Evolutionary conservation across 2,888 invertebrate genomes (phyloP), one percentile per base, ranked within the genome.

Genomic region (Diachrysia chrysitis): DNA sequence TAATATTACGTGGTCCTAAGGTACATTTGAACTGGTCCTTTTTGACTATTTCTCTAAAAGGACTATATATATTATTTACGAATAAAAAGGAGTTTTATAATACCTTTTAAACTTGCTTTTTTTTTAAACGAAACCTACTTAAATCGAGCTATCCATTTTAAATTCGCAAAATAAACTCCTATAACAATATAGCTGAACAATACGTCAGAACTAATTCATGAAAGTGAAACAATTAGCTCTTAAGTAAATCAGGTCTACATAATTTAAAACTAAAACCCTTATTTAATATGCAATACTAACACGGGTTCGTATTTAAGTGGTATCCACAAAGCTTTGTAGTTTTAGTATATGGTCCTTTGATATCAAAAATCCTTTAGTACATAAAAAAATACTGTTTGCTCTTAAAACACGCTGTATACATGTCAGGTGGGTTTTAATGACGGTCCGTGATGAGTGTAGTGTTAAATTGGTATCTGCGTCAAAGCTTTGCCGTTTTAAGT

Each of bases 401-500:
- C 25, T 25, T 25, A 25, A 51, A 51, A 19, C 48, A 19, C 48
- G 48, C 48, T 51, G 42, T 42, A n/a, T 37, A 37, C 48, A 17
- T 17, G 19, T 19, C 19, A 21, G 21, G 48, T 21, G 12, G 48
- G 6, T 51, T 51, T 51, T 51, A 48, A 48, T 48, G 48, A 51
- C 48, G 48, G 48, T 19, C 21, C 10, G 64, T 29, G 42, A 46
- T 58, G 32, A 63, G 61, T 58, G 37, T 16, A 78, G 74, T 74
- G 37, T 74, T 64, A 59, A 64, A 74, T 74, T 78, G 63, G 63
- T 78, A 73, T 74, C 78, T 68, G 78, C 23, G 46, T 63, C 79
- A 75, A 78, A 75, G 74, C 78, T 78, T 75, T 73, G 78, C 48
- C 12, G 12, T 51, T 51, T 21, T 21, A 51, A 19, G 21, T 51